These are phyloP conservation scores for Strix aluco DNA, from an alignment of 2,113 vertebrate genomes.

Conservation along the genomic window DNA sequence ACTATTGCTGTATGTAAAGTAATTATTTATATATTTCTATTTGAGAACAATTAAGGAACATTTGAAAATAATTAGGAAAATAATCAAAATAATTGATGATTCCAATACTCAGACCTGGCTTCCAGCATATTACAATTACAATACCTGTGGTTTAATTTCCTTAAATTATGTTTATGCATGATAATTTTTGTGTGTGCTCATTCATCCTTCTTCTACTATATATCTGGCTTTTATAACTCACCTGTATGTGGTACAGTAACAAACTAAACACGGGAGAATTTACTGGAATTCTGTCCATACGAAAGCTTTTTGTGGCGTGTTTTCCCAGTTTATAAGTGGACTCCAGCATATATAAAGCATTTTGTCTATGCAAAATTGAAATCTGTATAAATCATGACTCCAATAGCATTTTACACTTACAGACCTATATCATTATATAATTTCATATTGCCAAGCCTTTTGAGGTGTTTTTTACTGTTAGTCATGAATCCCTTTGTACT, in stretches of 20 bases:
- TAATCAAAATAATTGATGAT: background rate
- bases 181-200: background rate
- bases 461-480: background rate
- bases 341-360: background rate
- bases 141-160: background rate
- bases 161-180: background rate
- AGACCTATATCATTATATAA: background rate
- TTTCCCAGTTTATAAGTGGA: background rate
- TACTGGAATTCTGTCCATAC: background rate
- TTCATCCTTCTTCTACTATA: background rate
- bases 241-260: background rate
- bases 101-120: background rate
- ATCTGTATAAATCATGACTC: background rate
- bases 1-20: background rate
- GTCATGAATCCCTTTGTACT: background rate
- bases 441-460: background rate
- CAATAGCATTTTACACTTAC: background rate
- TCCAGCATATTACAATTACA: background rate
- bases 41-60: background rate
- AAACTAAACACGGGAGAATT: background rate
- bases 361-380: background rate
- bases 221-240: background rate
- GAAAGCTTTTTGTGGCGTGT: background rate
- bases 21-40: background rate
- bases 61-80: background rate